phyloP scores from a whole-genome alignment of 2,113 vertebrate genomes.

The Gasterosteus aculeatus region DNA sequence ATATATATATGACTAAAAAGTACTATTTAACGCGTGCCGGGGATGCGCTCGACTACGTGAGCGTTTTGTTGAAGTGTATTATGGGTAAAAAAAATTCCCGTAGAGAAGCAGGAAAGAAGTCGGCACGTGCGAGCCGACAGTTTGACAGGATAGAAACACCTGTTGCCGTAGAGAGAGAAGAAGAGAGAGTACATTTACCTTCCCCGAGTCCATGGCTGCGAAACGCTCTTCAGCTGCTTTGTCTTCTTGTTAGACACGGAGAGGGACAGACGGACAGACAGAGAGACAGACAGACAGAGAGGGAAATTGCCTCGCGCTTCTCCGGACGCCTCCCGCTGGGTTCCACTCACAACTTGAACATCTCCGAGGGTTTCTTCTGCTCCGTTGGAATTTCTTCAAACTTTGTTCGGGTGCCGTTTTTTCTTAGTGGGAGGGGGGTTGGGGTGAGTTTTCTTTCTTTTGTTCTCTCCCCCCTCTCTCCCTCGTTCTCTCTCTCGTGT shows the following conservation, averaged over 20 bases:
- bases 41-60: too few species aligned
- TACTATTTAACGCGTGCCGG: not conserved
- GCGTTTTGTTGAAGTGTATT: not conserved
- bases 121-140: not conserved
- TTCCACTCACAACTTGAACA: not conserved
- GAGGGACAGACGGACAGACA: too few species aligned
- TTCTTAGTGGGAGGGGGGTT: not conserved
- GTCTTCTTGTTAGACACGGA: not conserved
- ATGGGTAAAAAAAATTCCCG: not conserved
- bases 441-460: too few species aligned
- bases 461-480: too few species aligned
- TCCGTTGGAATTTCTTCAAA: not conserved
- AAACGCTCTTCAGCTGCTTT: not conserved
- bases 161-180: not conserved
- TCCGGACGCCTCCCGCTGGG: not conserved
- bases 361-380: not conserved
- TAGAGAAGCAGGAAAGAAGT: too few species aligned
- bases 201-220: conserved; percentile 64
- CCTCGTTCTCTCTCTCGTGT: too few species aligned
- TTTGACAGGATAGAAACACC: not conserved
- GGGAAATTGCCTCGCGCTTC: too few species aligned
- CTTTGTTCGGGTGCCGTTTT: not conserved
- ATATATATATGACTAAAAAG: not conserved
- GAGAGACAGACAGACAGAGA: too few species aligned
- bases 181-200: conserved; percentile 51